Percentiles rank a stretch among this genome's conserved stretches.
Evolutionary conservation across 2,113 vertebrate genomes (phyloP).

Genomic region (Agapornis roseicollis): DNA sequence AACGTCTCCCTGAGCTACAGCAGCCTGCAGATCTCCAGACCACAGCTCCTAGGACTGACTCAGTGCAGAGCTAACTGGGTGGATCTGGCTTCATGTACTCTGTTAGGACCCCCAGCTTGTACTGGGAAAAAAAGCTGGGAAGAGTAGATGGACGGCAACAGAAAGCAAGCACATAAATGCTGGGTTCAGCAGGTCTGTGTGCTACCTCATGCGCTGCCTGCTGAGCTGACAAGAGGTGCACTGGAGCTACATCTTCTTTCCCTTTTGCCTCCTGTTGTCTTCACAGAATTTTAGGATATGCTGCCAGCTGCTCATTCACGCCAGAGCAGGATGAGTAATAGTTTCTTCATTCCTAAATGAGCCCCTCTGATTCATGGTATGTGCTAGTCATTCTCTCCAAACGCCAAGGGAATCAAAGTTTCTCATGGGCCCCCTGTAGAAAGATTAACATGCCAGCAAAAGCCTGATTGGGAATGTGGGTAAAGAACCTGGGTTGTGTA

Average conservation of each 20-base stretch:
- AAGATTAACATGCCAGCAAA: conserved; percentile 25
- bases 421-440: conserved; percentile 23
- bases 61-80: neutral
- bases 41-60: neutral
- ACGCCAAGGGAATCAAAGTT: conserved; percentile 16
- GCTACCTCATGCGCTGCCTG: neutral
- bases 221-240: conserved; percentile 17
- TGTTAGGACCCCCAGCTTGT: neutral
- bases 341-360: conserved; percentile 50
- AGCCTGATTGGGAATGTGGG: conserved; percentile 3
- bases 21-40: neutral
- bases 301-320: conserved; percentile 62
- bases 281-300: conserved; percentile 29
- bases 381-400: conserved; percentile 40
- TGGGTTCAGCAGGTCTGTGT: conserved; percentile 26
- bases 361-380: conserved; percentile 42
- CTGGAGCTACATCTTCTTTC: neutral
- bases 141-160: neutral
- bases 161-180: neutral
- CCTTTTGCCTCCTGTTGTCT: conserved; percentile 62
- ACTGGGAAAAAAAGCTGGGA: neutral
- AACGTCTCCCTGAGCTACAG: neutral
- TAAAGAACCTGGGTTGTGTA: conserved; percentile 32
- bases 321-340: conserved; percentile 63
- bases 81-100: neutral